Percentiles rank a stretch among this genome's conserved stretches.
These are phyloP conservation scores for Drosophila repleta DNA, from an alignment of 1,140 invertebrate genomes.

Conservation along the genomic window DNA sequence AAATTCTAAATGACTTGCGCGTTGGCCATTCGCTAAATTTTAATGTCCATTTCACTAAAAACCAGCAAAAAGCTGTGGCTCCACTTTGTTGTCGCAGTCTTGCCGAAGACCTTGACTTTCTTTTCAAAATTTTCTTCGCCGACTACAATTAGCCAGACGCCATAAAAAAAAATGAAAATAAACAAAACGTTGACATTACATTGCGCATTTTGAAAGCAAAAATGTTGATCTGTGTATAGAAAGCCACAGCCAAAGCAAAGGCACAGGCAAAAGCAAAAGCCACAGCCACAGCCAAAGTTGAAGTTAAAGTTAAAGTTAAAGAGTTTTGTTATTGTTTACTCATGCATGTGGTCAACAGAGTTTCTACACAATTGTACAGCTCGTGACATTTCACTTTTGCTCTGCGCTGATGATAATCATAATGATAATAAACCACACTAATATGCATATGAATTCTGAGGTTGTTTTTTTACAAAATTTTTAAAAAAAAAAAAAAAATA, in stretches of 20 bases:
- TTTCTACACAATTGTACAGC: slow-evolving; percentile 49
- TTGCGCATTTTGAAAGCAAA: slow-evolving; percentile 65
- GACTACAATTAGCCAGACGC: slow-evolving; percentile 52
- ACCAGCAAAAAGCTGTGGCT: slow-evolving; percentile 28
- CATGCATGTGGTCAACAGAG: slow-evolving; percentile 40
- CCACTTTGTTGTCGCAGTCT: slow-evolving; percentile 59
- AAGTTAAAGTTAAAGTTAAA: neutral
- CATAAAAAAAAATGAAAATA: slow-evolving; percentile 50
- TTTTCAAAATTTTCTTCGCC: slow-evolving; percentile 63
- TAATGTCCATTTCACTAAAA: slow-evolving; percentile 33
- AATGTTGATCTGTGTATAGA: slow-evolving; percentile 63
- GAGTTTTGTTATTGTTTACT: slow-evolving; percentile 60
- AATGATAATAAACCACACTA: slow-evolving; percentile 19
- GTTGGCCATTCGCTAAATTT: slow-evolving; percentile 62
- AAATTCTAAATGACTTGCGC: slow-evolving; percentile 75
- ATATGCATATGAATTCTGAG: slow-evolving; percentile 34
- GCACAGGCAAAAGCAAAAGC: slow-evolving; percentile 7
- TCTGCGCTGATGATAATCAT: slow-evolving; percentile 6
- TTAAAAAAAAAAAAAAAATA: too few relatives aligned
- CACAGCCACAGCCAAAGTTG: neutral
- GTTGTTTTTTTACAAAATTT: too few relatives aligned
- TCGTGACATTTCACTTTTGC: slow-evolving; percentile 56
- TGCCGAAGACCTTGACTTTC: slow-evolving; percentile 74
- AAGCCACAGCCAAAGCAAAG: slow-evolving; percentile 45
- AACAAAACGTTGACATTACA: slow-evolving; percentile 5